Percentiles rank a stretch among this genome's conserved stretches.
Evolutionary conservation across 2,113 vertebrate genomes (phyloP).

Genomic region (Hippotragus niger): DNA sequence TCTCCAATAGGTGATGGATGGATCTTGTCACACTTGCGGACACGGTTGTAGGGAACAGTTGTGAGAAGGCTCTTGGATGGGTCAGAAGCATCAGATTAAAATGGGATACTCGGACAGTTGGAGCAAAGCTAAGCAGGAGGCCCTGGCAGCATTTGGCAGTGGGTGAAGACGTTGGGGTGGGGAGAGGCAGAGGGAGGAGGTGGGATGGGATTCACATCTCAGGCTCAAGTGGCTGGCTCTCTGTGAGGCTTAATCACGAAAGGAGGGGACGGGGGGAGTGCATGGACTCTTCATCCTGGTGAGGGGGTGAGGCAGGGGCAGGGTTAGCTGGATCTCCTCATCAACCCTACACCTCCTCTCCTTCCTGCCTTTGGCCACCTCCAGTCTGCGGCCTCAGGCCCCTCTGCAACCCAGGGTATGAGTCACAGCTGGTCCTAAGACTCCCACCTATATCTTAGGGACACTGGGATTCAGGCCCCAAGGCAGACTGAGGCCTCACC

Average conservation of each 20-base stretch:
- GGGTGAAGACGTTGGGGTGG: neutral
- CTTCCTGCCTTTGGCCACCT: neutral
- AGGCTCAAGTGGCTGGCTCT: neutral
- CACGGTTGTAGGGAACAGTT: neutral
- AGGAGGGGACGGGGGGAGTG: neutral
- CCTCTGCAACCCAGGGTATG: neutral
- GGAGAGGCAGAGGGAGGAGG: neutral
- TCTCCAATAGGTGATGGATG: neutral
- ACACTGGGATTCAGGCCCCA: neutral
- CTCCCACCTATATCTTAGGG: neutral
- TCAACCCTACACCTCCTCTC: neutral
- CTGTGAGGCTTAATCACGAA: neutral
- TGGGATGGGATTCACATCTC: neutral
- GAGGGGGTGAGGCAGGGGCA: neutral
- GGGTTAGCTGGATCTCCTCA: neutral
- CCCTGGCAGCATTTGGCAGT: neutral
- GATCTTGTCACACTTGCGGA: neutral
- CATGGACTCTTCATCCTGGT: fast-evolving
- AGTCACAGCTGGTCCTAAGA: neutral
- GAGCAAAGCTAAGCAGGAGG: neutral
- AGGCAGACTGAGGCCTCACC: neutral
- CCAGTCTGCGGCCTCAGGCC: too few species aligned
- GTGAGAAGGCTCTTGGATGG: neutral
- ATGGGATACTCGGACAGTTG: neutral
- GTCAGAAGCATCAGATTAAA: neutral